A percentile compares a stretch with the other conserved stretches of the same genome.
These are phyloP conservation scores for Ptilodon capucinus DNA, from an alignment of 2,888 invertebrate genomes.

Conservation along the genomic window DNA sequence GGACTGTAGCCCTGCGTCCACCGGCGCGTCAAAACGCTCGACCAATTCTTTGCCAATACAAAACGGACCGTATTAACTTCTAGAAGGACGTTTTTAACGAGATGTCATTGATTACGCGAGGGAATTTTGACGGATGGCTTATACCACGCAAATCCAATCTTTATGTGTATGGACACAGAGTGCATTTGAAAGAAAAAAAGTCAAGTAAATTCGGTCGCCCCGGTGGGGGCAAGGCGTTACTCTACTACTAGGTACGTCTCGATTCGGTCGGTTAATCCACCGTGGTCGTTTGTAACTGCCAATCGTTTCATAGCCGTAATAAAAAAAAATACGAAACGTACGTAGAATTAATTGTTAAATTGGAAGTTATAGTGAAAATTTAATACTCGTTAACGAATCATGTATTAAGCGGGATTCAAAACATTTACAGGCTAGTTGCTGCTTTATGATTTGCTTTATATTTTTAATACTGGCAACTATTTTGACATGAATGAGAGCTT, in stretches of 20 bases:
- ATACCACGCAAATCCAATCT: too few relatives aligned
- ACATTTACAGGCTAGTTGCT: slow-evolving; percentile 37
- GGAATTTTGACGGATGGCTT: too few relatives aligned
- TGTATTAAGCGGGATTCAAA: slow-evolving; percentile 53
- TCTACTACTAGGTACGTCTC: slow-evolving; percentile 35
- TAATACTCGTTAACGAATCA: slow-evolving; percentile 75
- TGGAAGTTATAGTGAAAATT: slow-evolving; percentile 77
- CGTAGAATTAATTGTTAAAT: slow-evolving; percentile 75
- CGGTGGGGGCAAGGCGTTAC: too few relatives aligned
- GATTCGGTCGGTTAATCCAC: slow-evolving; percentile 41
- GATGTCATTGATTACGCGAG: too few relatives aligned
- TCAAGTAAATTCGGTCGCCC: too few relatives aligned
- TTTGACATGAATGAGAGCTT: background rate
- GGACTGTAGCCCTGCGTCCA: too few relatives aligned
- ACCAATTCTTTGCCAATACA: too few relatives aligned
- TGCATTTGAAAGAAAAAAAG: too few relatives aligned
- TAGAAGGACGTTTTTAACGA: too few relatives aligned
- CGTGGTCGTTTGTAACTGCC: slow-evolving; percentile 64
- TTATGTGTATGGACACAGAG: too few relatives aligned
- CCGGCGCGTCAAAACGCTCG: too few relatives aligned
- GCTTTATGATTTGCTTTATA: background rate
- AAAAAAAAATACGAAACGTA: slow-evolving; percentile 60
- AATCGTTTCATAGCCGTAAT: slow-evolving; percentile 66
- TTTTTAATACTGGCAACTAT: background rate
- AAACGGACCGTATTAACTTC: too few relatives aligned